Evolutionary conservation across 1,140 invertebrate species (phyloP).

Genomic region (Neodiprion pinetum): DNA sequence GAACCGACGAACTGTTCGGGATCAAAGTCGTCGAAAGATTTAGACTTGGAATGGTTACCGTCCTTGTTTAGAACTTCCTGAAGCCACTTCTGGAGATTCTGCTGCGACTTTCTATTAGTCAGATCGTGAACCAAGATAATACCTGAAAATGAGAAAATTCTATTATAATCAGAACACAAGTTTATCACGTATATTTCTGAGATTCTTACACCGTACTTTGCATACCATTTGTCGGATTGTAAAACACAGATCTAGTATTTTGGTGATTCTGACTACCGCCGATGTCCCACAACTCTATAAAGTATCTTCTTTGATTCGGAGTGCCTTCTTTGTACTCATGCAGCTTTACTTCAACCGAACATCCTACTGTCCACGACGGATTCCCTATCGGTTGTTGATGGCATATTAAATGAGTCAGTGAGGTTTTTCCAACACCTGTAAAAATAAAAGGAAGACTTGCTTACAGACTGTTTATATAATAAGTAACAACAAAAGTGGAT

Average conservation of each 20-base stretch:
- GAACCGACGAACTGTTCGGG: constrained; percentile 89
- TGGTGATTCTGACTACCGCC: constrained; percentile 92
- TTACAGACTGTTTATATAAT: constrained; percentile 24
- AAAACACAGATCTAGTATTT: constrained; percentile 92
- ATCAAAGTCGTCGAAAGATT: constrained; percentile 78
- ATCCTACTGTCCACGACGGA: constrained; percentile 94
- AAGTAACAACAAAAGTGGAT: not conserved
- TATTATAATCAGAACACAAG: constrained; percentile 12
- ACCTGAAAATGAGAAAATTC: constrained; percentile 60
- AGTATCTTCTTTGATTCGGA: constrained; percentile 87
- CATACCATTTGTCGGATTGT: constrained; percentile 89
- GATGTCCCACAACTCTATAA: constrained; percentile 96
- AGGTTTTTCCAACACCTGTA: constrained; percentile 93
- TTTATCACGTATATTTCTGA: not conserved
- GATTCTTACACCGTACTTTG: not conserved
- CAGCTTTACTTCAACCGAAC: constrained; percentile 93
- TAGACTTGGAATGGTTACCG: constrained; percentile 58
- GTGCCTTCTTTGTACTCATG: constrained; percentile 97
- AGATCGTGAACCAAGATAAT: constrained; percentile 96
- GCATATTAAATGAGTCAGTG: constrained; percentile 89
- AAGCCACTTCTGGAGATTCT: constrained; percentile 93
- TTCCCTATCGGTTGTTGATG: constrained; percentile 84
- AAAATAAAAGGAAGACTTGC: constrained; percentile 21
- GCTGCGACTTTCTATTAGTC: constrained; percentile 94
- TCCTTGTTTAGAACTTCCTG: constrained; percentile 89